Evolutionary conservation across 2,888 invertebrate species (phyloP), one percentile per base, ranked within the genome.

Genomic region (Tuta absoluta): DNA sequence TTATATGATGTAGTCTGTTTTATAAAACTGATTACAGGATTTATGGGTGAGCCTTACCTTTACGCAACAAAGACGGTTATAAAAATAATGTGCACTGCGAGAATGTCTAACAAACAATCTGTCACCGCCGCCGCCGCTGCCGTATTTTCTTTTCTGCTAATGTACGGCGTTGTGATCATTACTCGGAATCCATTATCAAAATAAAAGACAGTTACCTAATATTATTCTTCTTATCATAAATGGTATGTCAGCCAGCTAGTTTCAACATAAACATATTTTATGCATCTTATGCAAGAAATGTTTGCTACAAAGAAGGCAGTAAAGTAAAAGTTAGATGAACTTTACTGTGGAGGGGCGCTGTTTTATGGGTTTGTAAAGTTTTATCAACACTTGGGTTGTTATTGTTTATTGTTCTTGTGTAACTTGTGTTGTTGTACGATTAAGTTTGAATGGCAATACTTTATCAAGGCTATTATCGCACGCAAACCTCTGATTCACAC

Each of bases 361-460:
- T 62, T 62, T 62, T 73, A 70, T 72, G 53, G 21, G 53, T 67
- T 61, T 68, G 66, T 69, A 72, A 69, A 72, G 74, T 77, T 74
- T 72, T 74, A 72, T 69, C 68, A 75, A 72, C 72, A 76, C 74
- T 73, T 66, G 62, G 69, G 69, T 67, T 76, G 74, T 78, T 77
- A 76, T 81, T 63, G 53, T 66, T 63, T 66, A 78, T 78, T 73
- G 77, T 75, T 66, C 73, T 53, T 51, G 61, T 61, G 61, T 61
- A 49, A 61, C 76, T 78, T 75, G 82, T 56, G 56, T 38, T 38
- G 58, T 33, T 82, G 78, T 83, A 82, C 79, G 84, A 86, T 86
- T 86, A 85, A 85, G 77, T 84, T 84, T 76, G 84, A 83, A 86
- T 84, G 75, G 82, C 77, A 79, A 84, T 86, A 68, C 74, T 70